phyloP scores from a whole-genome alignment of 2,888 invertebrate genomes.

The Sesamia inferens region DNA sequence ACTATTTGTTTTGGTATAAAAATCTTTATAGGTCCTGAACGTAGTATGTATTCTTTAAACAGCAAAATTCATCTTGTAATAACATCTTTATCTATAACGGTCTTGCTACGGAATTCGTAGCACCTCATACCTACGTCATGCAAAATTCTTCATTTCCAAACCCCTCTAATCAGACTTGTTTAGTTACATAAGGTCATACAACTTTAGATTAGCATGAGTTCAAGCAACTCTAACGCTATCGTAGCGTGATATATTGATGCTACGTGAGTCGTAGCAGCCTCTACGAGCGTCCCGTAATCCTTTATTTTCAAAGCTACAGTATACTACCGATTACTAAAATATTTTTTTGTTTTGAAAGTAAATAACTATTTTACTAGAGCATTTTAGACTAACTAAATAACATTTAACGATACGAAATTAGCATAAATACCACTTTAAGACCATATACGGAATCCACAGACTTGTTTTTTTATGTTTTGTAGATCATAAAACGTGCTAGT shows the following conservation, averaged over 20 bases:
- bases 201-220: conserved; percentile 18
- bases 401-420: conserved; percentile 41
- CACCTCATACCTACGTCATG: background rate
- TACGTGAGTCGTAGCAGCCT: conserved; percentile 44
- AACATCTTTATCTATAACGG: background rate
- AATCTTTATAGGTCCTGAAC: background rate
- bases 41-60: background rate
- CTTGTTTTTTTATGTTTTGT: conserved; percentile 35
- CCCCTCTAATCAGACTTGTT: background rate
- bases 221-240: conserved; percentile 18
- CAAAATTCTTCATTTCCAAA: background rate
- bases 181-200: conserved; percentile 14
- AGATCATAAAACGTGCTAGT: conserved; percentile 40
- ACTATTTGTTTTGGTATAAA: background rate
- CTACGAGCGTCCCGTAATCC: conserved; percentile 15
- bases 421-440: conserved; percentile 36
- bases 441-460: conserved; percentile 47
- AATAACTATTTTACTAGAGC: background rate
- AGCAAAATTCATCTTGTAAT: background rate
- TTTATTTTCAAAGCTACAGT: background rate
- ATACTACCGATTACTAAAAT: background rate
- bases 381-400: background rate
- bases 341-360: background rate
- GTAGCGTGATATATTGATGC: conserved; percentile 14
- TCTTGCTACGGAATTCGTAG: conserved; percentile 21